Conservation (phyloP, 2,113 vertebrate genomes). For the Hipposideros armiger region DNA sequence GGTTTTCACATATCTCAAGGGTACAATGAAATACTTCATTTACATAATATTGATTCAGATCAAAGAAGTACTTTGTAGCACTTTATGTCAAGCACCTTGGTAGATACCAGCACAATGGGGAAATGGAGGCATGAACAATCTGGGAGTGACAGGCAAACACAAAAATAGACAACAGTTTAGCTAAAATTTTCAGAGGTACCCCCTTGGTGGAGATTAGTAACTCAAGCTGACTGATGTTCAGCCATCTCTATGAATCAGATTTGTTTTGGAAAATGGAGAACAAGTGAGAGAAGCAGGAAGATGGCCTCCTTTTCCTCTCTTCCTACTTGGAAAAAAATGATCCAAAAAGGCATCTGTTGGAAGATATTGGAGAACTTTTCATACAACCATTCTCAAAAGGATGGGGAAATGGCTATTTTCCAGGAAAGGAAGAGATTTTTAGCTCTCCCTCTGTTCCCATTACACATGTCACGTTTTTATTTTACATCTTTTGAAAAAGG, state of each 20-base stretch:
- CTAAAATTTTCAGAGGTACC: neutral
- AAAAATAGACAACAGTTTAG: slow-evolving; percentile 1
- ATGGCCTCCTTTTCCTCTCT: neutral
- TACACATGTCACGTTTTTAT: neutral
- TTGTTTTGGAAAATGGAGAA: slow-evolving; percentile 21
- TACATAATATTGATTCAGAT: neutral
- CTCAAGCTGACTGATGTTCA: neutral
- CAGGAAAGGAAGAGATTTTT: neutral
- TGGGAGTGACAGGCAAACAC: neutral
- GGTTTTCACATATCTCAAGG: neutral
- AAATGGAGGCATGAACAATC: neutral
- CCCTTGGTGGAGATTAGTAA: slow-evolving; percentile 8
- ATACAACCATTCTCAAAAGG: neutral
- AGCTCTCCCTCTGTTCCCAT: neutral
- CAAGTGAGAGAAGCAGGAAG: neutral
- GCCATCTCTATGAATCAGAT: neutral
- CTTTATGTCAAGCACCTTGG: neutral
- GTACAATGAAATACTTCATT: neutral
- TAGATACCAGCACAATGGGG: neutral
- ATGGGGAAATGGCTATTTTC: slow-evolving; percentile 9
- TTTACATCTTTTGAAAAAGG: neutral
- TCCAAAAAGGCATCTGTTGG: neutral
- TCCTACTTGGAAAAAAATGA: neutral
- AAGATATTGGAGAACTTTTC: neutral
- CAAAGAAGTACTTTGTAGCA: neutral